These are phyloP conservation scores for Sprattus sprattus DNA, from an alignment of 2,113 vertebrate species.

Conservation along the genomic window DNA sequence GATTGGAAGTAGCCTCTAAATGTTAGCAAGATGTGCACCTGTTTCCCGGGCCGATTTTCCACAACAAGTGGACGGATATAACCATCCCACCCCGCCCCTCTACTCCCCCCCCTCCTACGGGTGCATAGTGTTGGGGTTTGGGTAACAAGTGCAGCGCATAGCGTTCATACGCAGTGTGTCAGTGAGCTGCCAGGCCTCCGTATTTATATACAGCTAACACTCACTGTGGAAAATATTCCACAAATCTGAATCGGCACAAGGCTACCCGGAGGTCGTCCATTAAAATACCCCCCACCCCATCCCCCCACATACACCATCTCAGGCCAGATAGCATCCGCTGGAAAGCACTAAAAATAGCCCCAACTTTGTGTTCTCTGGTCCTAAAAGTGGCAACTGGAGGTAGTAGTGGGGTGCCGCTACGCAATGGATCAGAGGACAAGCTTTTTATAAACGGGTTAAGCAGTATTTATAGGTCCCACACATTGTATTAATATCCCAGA, in stretches of 20 bases:
- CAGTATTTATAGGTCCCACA: slow-evolving; percentile 61
- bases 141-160: slow-evolving; percentile 60
- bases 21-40: slow-evolving; percentile 58
- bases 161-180: slow-evolving; percentile 53
- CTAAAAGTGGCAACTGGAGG: slow-evolving; percentile 61
- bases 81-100: slow-evolving; percentile 23
- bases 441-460: slow-evolving; percentile 60
- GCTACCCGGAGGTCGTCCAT: slow-evolving; percentile 47
- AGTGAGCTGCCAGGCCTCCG: slow-evolving; percentile 34
- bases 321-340: slow-evolving; percentile 51
- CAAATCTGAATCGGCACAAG: slow-evolving; percentile 48
- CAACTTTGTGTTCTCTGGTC: slow-evolving; percentile 49
- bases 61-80: slow-evolving; percentile 62
- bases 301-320: neutral
- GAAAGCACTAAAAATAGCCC: slow-evolving; percentile 58
- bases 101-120: slow-evolving; percentile 8
- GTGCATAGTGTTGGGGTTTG: slow-evolving; percentile 39
- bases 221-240: slow-evolving; percentile 61
- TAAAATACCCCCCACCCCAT: slow-evolving; percentile 46
- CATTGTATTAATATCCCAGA: slow-evolving; percentile 51
- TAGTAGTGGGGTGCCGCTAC: slow-evolving; percentile 54
- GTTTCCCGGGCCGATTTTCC: slow-evolving; percentile 51
- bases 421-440: slow-evolving; percentile 46
- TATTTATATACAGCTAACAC: slow-evolving; percentile 51
- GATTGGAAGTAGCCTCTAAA: slow-evolving; percentile 48